A percentile compares a stretch with the other conserved stretches of the same genome.
phyloP scores from a whole-genome alignment of 2,797 vertebrate species.

The Simalia tracyae region DNA sequence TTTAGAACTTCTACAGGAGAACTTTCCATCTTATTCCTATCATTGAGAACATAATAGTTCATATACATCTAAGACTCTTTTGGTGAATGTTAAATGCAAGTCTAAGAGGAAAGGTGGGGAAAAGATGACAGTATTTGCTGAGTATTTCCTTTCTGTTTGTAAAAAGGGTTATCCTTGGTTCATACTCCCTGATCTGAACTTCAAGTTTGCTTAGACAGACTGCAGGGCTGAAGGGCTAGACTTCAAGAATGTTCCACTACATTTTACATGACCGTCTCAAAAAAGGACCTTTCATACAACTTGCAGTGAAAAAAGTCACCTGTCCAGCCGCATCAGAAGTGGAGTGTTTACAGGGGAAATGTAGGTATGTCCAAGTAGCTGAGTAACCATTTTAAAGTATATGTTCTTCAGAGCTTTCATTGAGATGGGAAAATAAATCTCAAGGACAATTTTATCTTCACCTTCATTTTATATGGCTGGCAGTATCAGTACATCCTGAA shows the following conservation, averaged over 20 bases:
- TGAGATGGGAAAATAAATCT: too few relatives aligned
- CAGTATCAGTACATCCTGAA: too few relatives aligned
- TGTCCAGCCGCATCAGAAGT: too few relatives aligned
- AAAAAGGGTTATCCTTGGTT: constrained; percentile 69
- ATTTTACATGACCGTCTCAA: constrained; percentile 45
- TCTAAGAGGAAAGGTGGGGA: constrained; percentile 39
- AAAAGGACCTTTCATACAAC: constrained; percentile 52
- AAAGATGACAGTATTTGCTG: constrained; percentile 58
- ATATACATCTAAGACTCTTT: constrained; percentile 69
- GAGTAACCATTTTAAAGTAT: too few relatives aligned
- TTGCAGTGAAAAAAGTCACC: background rate
- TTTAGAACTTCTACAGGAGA: constrained; percentile 17
- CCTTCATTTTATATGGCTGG: too few relatives aligned
- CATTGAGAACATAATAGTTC: constrained; percentile 35
- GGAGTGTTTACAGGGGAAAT: too few relatives aligned
- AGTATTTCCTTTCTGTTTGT: constrained; percentile 62
- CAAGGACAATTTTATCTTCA: too few relatives aligned
- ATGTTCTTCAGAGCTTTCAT: too few relatives aligned
- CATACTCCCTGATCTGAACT: constrained; percentile 64
- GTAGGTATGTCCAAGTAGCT: too few relatives aligned
- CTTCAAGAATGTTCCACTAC: constrained; percentile 51
- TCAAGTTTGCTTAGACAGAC: constrained; percentile 61
- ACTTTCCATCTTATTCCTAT: constrained; percentile 38
- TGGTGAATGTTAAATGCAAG: constrained; percentile 52
- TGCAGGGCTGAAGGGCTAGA: constrained; percentile 49